These are phyloP conservation scores for Bicyclus anynana DNA, from an alignment of 1,140 invertebrate genomes.

Conservation along the genomic window DNA sequence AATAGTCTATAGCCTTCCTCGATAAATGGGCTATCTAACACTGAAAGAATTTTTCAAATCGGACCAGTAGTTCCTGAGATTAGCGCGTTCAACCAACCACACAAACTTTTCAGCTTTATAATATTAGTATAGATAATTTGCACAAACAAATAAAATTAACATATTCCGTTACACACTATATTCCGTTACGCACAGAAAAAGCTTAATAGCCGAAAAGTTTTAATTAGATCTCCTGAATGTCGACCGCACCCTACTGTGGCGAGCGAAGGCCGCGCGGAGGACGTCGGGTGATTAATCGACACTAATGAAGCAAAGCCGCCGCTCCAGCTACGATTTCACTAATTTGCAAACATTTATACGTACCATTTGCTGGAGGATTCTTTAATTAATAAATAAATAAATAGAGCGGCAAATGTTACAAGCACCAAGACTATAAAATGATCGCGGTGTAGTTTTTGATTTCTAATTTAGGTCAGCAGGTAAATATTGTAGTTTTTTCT, in stretches of 20 bases:
- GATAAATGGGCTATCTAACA: too few relatives aligned
- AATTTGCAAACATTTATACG: constrained; percentile 25
- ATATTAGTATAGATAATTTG: too few relatives aligned
- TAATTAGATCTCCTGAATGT: background rate
- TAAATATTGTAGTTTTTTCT: too few relatives aligned
- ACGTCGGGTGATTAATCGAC: constrained; percentile 30
- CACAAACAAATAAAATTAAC: too few relatives aligned
- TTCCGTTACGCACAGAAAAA: background rate
- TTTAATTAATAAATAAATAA: constrained; percentile 25
- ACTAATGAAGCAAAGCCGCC: constrained; percentile 29
- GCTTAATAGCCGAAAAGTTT: background rate
- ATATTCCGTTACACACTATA: too few relatives aligned
- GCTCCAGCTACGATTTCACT: constrained; percentile 20
- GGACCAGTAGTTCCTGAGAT: too few relatives aligned
- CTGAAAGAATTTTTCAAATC: too few relatives aligned
- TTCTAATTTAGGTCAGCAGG: too few relatives aligned
- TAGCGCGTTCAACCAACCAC: too few relatives aligned
- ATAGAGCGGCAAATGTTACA: background rate
- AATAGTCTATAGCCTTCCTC: too few relatives aligned
- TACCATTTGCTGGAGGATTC: constrained; percentile 18
- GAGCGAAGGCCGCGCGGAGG: constrained; percentile 18
- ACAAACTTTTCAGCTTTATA: too few relatives aligned
- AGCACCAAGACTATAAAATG: background rate
- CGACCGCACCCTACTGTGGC: background rate
- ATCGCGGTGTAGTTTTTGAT: too few relatives aligned